phyloP scores from a whole-genome alignment of 2,797 vertebrate species.

The Fratercula arctica region DNA sequence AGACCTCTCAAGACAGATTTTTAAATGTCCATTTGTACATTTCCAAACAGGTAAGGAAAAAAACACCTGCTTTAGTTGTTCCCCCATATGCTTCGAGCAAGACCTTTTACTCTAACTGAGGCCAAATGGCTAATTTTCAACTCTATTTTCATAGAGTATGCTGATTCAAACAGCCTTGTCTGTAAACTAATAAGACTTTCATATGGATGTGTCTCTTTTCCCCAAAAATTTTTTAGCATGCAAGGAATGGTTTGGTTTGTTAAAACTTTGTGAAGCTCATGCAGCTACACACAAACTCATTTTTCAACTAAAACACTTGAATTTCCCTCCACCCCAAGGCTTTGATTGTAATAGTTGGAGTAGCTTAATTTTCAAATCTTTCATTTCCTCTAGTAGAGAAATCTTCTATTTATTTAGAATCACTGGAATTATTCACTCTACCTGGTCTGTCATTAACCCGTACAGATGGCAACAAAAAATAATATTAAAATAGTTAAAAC shows the following conservation, averaged over 20 bases:
- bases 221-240: fast-evolving
- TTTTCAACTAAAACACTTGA: background rate
- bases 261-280: background rate
- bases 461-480: background rate
- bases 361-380: background rate
- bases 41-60: background rate
- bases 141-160: background rate
- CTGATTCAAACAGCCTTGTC: background rate
- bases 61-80: background rate
- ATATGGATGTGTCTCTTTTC: background rate
- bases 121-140: background rate
- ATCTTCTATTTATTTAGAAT: background rate
- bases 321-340: background rate
- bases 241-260: background rate
- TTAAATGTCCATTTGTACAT: background rate
- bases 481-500: background rate
- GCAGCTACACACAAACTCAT: background rate
- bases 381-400: background rate
- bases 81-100: background rate
- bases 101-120: background rate
- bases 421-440: background rate
- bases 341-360: background rate
- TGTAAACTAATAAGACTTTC: background rate
- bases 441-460: background rate
- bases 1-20: background rate